Evolutionary conservation across 2,888 invertebrate species (phyloP).

Genomic region (Ochropleura plecta): DNA sequence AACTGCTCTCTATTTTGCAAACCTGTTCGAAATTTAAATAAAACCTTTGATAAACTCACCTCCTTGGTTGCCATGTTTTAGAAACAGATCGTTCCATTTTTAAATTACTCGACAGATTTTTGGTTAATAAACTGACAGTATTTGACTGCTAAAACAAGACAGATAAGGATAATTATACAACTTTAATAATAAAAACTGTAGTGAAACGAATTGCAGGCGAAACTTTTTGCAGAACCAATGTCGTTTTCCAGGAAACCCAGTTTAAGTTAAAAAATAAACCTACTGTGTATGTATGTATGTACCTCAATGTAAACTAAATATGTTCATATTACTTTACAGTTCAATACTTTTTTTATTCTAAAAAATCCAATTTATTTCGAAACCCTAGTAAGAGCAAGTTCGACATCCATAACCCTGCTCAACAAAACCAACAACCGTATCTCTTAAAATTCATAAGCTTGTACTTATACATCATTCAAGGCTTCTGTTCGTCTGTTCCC

Average conservation of each 20-base stretch:
- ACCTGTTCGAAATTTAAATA: too few relatives aligned
- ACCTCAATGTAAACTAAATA: too few relatives aligned
- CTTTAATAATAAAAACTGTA: background rate
- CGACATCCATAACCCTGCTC: background rate
- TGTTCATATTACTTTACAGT: background rate
- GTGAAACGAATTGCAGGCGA: background rate
- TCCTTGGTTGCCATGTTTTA: too few relatives aligned
- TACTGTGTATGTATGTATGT: background rate
- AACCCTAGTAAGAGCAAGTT: background rate
- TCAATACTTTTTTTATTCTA: background rate
- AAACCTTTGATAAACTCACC: too few relatives aligned
- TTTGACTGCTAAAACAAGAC: too few relatives aligned
- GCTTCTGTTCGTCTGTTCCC: conserved; percentile 75
- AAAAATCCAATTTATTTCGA: background rate
- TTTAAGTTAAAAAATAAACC: background rate
- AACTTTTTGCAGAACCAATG: background rate
- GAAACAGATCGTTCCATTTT: too few relatives aligned
- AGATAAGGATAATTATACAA: too few relatives aligned
- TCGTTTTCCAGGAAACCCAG: background rate
- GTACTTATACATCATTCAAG: conserved; percentile 77
- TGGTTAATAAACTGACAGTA: too few relatives aligned
- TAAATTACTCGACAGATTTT: too few relatives aligned
- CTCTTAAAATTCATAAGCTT: conserved; percentile 65
- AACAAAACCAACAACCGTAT: conserved; percentile 20
- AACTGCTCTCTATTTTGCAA: too few relatives aligned